phyloP scores from a whole-genome alignment of 2,113 vertebrate genomes.

The Corynorhinus townsendii region DNA sequence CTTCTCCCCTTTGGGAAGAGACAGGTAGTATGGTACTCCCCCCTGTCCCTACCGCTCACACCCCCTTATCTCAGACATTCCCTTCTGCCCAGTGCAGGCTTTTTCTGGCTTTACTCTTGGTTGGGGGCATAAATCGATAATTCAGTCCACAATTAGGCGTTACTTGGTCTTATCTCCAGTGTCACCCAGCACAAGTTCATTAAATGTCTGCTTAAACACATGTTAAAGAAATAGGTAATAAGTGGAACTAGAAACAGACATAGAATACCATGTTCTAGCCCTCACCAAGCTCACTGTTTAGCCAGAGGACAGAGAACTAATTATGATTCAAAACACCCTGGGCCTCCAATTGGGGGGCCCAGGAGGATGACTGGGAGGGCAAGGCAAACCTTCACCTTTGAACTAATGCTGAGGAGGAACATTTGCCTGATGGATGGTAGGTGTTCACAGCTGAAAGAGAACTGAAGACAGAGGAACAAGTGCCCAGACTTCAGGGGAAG shows the following conservation, averaged over 20 bases:
- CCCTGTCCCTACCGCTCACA: too few relatives aligned
- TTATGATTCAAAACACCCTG: background rate
- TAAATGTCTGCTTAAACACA: background rate
- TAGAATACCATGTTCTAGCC: background rate
- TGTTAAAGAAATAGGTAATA: background rate
- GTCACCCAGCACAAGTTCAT: background rate
- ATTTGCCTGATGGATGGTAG: background rate
- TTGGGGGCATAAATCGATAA: background rate
- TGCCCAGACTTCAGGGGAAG: too few relatives aligned
- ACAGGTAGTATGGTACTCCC: background rate
- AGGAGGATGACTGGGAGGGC: background rate
- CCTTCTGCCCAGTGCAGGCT: background rate
- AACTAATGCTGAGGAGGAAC: background rate
- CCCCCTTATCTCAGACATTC: background rate
- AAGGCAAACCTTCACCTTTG: background rate
- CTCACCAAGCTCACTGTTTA: background rate
- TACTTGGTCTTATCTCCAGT: background rate
- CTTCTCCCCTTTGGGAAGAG: background rate
- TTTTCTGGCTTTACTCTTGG: background rate
- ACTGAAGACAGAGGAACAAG: background rate
- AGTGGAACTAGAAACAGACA: background rate
- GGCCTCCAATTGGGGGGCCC: accelerated
- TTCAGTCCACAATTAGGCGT: background rate
- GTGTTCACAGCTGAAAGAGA: background rate
- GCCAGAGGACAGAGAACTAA: background rate